Percentiles rank a stretch among this genome's conserved stretches.
These are phyloP conservation scores for Caradrina clavipalpis DNA, from an alignment of 2,888 invertebrate genomes.

Conservation along the genomic window DNA sequence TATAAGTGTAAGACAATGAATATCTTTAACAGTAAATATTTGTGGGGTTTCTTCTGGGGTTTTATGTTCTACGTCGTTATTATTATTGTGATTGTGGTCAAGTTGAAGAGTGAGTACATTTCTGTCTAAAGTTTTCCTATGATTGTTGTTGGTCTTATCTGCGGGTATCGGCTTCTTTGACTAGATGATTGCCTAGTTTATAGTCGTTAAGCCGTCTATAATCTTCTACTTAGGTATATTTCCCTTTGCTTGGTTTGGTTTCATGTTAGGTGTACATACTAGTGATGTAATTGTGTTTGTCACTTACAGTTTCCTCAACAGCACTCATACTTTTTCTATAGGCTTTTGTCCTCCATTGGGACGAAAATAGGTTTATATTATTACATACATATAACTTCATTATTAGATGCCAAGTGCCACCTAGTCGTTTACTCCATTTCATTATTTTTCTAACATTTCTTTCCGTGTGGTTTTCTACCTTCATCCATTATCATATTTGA, in stretches of 20 bases:
- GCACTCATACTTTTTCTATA: too few relatives aligned
- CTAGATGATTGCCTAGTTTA: not conserved
- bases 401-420: too few relatives aligned
- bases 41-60: conserved; percentile 41
- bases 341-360: too few relatives aligned
- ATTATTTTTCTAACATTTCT: not conserved
- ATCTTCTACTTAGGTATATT: not conserved
- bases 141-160: not conserved
- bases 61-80: conserved; percentile 33
- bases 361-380: too few relatives aligned
- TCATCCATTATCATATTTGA: not conserved
- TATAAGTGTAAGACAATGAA: conserved; percentile 22
- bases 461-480: too few relatives aligned
- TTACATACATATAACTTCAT: too few relatives aligned
- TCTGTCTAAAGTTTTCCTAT: not conserved
- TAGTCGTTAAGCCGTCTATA: too few relatives aligned
- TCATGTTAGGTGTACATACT: not conserved
- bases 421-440: not conserved
- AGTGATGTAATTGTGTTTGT: not conserved
- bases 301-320: not conserved
- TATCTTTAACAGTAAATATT: conserved; percentile 24
- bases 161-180: not conserved
- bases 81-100: conserved; percentile 33
- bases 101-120: conserved; percentile 28
- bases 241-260: not conserved